phyloP scores from a whole-genome alignment of 2,888 invertebrate genomes.

The Thalpophila matura region DNA sequence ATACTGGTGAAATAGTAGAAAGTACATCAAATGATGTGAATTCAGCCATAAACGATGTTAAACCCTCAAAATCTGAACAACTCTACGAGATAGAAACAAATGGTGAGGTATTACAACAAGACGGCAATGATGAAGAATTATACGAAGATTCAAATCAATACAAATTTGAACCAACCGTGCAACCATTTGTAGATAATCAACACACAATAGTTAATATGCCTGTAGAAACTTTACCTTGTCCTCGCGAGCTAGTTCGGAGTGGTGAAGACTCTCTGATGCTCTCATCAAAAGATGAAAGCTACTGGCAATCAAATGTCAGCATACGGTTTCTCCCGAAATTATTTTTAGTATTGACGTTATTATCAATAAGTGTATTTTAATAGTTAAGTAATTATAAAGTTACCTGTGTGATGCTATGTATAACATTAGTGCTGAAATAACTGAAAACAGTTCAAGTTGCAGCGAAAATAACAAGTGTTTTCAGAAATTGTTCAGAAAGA shows the following conservation, averaged over 20 bases:
- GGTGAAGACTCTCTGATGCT: constrained; percentile 86
- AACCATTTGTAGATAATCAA: constrained; percentile 74
- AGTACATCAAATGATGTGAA: constrained; percentile 46
- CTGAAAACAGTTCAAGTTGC: constrained; percentile 23
- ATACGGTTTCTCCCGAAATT: constrained; percentile 67
- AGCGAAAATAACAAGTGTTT: constrained; percentile 10
- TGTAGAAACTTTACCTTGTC: constrained; percentile 78
- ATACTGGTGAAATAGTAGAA: constrained; percentile 58
- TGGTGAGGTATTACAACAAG: constrained; percentile 71
- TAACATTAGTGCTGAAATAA: constrained; percentile 35
- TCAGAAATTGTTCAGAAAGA: constrained; percentile 13
- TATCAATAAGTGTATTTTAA: constrained; percentile 64
- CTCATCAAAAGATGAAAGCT: constrained; percentile 84
- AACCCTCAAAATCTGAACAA: constrained; percentile 65
- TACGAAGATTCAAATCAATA: constrained; percentile 74
- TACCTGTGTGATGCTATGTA: constrained; percentile 46
- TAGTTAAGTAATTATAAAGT: constrained; percentile 18
- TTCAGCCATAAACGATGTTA: constrained; percentile 45
- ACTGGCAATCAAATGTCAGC: constrained; percentile 79
- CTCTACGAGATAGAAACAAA: constrained; percentile 72
- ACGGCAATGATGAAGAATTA: constrained; percentile 70
- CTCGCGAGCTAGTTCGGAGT: constrained; percentile 75
- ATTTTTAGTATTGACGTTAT: constrained; percentile 68
- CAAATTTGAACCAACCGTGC: constrained; percentile 76
- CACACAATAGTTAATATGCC: constrained; percentile 77